Conservation (phyloP, 2,113 vertebrate species). For the Halichoeres trimaculatus region DNA sequence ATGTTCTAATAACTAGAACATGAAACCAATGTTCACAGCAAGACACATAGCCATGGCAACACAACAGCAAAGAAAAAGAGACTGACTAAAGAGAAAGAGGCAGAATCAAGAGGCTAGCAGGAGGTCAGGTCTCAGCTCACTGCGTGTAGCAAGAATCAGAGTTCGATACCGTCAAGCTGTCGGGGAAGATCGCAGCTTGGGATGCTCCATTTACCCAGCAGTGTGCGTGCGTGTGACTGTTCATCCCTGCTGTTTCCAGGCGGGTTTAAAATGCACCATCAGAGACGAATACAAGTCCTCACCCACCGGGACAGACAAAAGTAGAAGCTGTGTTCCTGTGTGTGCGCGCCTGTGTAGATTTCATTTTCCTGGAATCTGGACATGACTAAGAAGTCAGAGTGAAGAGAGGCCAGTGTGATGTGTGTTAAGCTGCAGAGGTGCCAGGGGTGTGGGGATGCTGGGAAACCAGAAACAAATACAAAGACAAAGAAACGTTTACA, state of each 20-base stretch:
- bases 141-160: slow-evolving; percentile 33
- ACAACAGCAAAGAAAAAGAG: background rate
- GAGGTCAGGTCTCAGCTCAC: slow-evolving; percentile 25
- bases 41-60: slow-evolving; percentile 30
- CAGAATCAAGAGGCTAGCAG: slow-evolving; percentile 6
- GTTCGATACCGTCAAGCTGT: slow-evolving; percentile 62
- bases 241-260: slow-evolving; percentile 65
- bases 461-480: background rate
- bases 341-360: slow-evolving; percentile 13
- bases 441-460: background rate
- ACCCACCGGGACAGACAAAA: slow-evolving; percentile 47
- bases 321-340: slow-evolving; percentile 12
- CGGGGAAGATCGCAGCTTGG: slow-evolving; percentile 55
- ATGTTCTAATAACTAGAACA: slow-evolving; percentile 14
- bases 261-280: slow-evolving; percentile 45
- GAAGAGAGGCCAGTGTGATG: slow-evolving; percentile 11
- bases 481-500: no score
- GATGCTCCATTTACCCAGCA: slow-evolving; percentile 72
- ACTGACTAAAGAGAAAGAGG: background rate
- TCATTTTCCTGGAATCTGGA: slow-evolving; percentile 46
- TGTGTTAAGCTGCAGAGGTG: slow-evolving; percentile 36
- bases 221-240: slow-evolving; percentile 49
- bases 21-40: background rate
- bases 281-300: slow-evolving; percentile 24
- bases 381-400: slow-evolving; percentile 23